Evolutionary conservation across 2,888 invertebrate species (phyloP), one percentile per base, ranked within the genome.

Genomic region (Drosophila anomalata): DNA sequence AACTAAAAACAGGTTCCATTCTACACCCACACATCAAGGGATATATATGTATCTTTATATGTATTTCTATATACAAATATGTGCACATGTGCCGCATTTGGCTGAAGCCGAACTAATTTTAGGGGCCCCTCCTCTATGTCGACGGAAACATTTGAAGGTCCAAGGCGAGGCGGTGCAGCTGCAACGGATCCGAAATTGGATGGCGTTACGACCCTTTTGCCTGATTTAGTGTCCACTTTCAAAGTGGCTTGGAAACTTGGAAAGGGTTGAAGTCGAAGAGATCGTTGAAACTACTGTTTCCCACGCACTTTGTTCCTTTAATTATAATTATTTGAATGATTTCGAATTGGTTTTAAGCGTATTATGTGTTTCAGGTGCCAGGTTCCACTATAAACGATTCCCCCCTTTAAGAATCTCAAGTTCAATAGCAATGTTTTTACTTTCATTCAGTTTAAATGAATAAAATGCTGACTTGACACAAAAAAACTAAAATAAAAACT

Each of bases 181-280:
- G 81, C 87, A 80, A 69, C 65, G 76, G 69, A 78, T 80, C 71
- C 59, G 84, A 75, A 84, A 84, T 80, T 78, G 66, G 75, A 51
- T 54, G 75, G 44, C 67, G 66, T 67, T 57, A 41, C n/a, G 22
- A 31, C 72, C 72, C 66, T 60, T 54, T 46, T 57, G 52, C 74
- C 74, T 77, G 77, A 76, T 74, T 79, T 79, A 74, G 71, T 76
- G 77, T 57, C 67, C 69, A 65, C 76, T 78, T 78, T 78, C 79
- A 61, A 73, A 82, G 76, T 79, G 82, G 73, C 78, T n/a, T n/a
- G n/a, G n/a, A n/a, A 29, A 7, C 11, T 3, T 12, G 14, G 29
- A 62, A 62, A 52, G 67, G 44, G 44, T 66, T 52, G 68, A 8
- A 24, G 14, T 6, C 36, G 2, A 24, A 2, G 24, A 14, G 48